A percentile compares a stretch with the other conserved stretches of the same genome.
These are phyloP conservation scores for Noctua comes DNA, from an alignment of 2,888 invertebrate species.

Conservation along the genomic window DNA sequence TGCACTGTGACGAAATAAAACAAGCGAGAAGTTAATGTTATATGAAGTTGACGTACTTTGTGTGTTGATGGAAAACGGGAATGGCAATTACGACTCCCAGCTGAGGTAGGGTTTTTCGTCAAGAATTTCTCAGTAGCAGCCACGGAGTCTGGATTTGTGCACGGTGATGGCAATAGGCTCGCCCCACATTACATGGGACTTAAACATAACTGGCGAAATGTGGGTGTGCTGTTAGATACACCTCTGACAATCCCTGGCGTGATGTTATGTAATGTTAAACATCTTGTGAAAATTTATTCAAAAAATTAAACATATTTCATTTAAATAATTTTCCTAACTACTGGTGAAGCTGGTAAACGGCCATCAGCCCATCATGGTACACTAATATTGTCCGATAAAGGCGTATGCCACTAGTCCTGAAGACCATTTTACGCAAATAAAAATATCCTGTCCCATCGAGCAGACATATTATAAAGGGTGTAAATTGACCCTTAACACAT, in stretches of 20 bases:
- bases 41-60: constrained; percentile 43
- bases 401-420: background rate
- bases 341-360: background rate
- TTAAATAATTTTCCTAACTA: background rate
- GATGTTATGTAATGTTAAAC: background rate
- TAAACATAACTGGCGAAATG: background rate
- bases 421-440: background rate
- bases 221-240: background rate
- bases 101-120: background rate
- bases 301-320: no score
- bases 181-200: background rate
- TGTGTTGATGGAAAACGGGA: constrained; percentile 50
- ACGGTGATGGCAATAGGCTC: no score
- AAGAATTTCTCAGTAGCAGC: background rate
- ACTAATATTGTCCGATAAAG: background rate
- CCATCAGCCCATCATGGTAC: background rate
- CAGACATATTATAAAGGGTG: no score
- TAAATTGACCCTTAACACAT: no score
- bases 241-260: background rate
- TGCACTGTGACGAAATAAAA: constrained; percentile 64
- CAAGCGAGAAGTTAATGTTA: constrained; percentile 43
- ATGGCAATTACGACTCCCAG: background rate
- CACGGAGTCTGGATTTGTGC: background rate
- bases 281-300: background rate
- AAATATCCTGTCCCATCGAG: background rate